Base-by-base conservation (phyloP, 2,888 invertebrate species). In the Nebria salina region DNA sequence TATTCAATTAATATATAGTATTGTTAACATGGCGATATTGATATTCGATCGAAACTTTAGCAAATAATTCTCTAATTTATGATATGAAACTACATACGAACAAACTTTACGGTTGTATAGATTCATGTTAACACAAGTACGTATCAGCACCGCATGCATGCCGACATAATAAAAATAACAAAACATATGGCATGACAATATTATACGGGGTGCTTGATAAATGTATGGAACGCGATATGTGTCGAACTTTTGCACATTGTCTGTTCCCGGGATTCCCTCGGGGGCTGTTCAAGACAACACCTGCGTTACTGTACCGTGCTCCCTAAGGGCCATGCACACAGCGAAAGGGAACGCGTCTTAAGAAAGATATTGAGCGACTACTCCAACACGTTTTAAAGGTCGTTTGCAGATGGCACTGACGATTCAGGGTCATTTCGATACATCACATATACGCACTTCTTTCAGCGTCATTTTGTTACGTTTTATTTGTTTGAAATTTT, bases 231-330 rank as follows among this genome's bases (percentile, higher is more conserved):
- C 73, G 43, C 43, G 73, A 73, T 42, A 41, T 73, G 73, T 73
- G 41, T 15, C 73, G 26, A 73, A 73, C 73, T 73, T 73, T 54
- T 54, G 54, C 73, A 34, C 73, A 34, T 42, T 41, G 43, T 54
- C 73, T 72, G 66, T 34, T 72, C 26, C 72, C 25, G 41, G 41
- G 13, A 34, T 42, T 15, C 73, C 73, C 73, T 13, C 73, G 73
- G 41, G 73, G n/a, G 73, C 73, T 73, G 42, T 73, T 73, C 43
- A 15, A 42, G 73, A 42, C n/a, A 73, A 73, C 73, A 73, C 73
- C 73, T 73, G 73, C 73, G 73, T 42, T 73, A 73, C 70, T 70
- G 70, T 70, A 70, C 70, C 70, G 54, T 11, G 3, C 8, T 54
- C 54, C 43, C 9, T 43, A 43, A 43, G 43, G 43, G 43, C 43